Base-by-base conservation (phyloP, 2,797 vertebrate genomes). In the Erethizon dorsatum region DNA sequence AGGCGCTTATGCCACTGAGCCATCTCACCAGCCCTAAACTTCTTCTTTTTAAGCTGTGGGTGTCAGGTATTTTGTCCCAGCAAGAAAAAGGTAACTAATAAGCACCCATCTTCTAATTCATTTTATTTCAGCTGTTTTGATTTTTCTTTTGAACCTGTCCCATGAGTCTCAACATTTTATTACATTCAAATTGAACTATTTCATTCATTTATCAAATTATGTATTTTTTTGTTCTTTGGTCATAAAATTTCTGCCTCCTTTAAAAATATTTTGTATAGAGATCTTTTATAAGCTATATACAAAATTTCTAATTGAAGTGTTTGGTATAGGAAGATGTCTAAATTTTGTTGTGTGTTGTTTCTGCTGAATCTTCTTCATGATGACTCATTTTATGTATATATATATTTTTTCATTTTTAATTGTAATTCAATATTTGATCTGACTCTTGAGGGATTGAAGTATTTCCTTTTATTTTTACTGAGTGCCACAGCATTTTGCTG, bases 121-220 rank as follows among this genome's bases (percentile, higher is more conserved):
- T 85, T 88, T 96, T 96, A 54, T 91, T 73, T 90, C 57, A 94
- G 14, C 3, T 73, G 4, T 61, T 50, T 96, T 63, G 90, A 69
- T 52, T 75, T n/a, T 65, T 45, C n/a, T 88, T 87, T 88, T 77
- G 52, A 71, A 57, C 45, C 8, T 4, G 82, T 77, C n/a, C 8
- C 26, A 17, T 86, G 31, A 86, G 18, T 78, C 93, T 96, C 87
- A 18, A 92, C 79, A 54, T 69, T 87, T 61, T 50, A 20, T 18
- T 18, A 56, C 56, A 54, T 82, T 75, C n/a, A 83, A 78, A 83
- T 71, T 83, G 50, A 56, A 61, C 54, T 89, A 67, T 61, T 93
- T 77, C 15, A 67, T 73, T 77, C 4, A 18, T 63, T 95, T 54
- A 90, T 69, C 31, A 83, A 94, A 83, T 65, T 9, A 37, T 73